A percentile compares a stretch with the other conserved stretches of the same genome.
Evolutionary conservation across 2,797 vertebrate genomes (phyloP).

Genomic region (Pantherophis alleghaniensis): DNA sequence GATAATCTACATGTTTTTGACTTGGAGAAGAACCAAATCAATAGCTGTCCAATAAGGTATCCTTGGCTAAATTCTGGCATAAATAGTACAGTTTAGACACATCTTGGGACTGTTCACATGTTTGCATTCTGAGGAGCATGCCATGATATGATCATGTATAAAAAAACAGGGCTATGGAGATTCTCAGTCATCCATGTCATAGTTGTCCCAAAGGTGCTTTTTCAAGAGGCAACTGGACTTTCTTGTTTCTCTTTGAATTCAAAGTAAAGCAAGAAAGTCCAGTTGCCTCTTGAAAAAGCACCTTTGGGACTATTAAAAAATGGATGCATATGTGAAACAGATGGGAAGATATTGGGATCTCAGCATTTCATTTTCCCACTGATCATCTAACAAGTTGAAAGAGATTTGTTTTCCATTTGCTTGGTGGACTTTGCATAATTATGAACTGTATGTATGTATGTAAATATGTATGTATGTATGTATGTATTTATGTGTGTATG

Average conservation of each 20-base stretch:
- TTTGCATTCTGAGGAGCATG: not conserved
- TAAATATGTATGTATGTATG: no score
- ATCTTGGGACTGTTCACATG: not conserved
- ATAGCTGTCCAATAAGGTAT: not conserved
- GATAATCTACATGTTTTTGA: conserved; percentile 41
- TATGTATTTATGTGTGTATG: no score
- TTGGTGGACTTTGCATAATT: not conserved
- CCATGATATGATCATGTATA: not conserved
- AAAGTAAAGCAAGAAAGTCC: no score
- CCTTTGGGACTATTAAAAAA: no score
- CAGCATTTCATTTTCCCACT: not conserved
- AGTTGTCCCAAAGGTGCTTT: no score
- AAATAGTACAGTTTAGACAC: not conserved
- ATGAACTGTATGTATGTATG: not conserved
- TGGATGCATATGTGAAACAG: not conserved
- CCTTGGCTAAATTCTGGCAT: not conserved
- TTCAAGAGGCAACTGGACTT: no score
- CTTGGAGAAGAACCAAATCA: conserved; percentile 4
- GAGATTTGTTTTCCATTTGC: not conserved
- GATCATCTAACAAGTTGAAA: not conserved
- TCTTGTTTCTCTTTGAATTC: no score
- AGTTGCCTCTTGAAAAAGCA: no score
- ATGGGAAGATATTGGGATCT: not conserved
- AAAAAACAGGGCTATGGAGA: not conserved
- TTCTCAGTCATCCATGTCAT: not conserved